These are phyloP conservation scores for Percopsis transmontana DNA, from an alignment of 2,113 vertebrate genomes.

Conservation along the genomic window DNA sequence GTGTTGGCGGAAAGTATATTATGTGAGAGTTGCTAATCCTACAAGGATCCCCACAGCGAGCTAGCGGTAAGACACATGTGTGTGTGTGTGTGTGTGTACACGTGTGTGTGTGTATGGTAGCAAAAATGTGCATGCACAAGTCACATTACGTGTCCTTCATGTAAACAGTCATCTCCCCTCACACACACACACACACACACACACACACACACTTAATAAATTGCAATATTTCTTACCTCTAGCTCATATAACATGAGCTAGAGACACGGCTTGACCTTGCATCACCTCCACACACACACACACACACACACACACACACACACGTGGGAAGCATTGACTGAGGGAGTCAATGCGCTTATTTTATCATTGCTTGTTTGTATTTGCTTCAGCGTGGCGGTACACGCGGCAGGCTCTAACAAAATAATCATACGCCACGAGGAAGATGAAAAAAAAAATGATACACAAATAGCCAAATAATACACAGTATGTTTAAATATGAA, in stretches of 20 bases:
- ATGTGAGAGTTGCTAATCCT: conserved; percentile 22
- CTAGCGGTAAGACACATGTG: conserved; percentile 10
- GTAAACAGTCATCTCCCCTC: background rate
- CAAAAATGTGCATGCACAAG: background rate
- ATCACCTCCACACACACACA: conserved; percentile 19
- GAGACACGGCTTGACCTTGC: conserved; percentile 40
- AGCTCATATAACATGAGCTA: too few relatives aligned
- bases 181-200: conserved; percentile 3
- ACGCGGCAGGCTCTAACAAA: background rate
- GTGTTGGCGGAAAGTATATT: conserved; percentile 5
- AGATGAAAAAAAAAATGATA: conserved; percentile 15
- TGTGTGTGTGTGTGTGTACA: background rate
- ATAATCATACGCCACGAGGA: background rate
- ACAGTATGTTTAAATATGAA: too few relatives aligned
- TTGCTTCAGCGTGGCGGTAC: too few relatives aligned
- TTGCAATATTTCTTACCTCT: too few relatives aligned
- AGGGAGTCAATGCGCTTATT: background rate
- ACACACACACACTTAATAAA: conserved; percentile 17
- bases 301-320: background rate
- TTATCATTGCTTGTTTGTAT: background rate
- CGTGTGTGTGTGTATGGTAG: background rate
- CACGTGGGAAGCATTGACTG: background rate
- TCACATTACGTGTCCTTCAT: background rate
- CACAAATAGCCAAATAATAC: background rate
- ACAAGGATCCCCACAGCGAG: conserved; percentile 17